Evolutionary conservation across 2,113 vertebrate genomes (phyloP).

Genomic region (Calcarius ornatus): DNA sequence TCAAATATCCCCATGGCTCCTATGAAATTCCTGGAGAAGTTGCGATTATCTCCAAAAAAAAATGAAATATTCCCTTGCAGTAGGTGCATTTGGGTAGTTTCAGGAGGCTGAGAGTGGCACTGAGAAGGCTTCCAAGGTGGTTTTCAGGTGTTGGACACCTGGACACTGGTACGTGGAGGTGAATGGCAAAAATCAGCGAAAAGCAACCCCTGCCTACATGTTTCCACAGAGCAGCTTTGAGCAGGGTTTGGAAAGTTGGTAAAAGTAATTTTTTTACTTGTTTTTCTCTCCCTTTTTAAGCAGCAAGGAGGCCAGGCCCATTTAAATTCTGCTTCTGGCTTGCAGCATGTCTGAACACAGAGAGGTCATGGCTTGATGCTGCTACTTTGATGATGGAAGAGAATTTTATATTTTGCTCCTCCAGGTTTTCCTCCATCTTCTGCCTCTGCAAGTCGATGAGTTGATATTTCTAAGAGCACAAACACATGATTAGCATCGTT

Average conservation of each 20-base stretch:
- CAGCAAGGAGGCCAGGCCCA: background rate
- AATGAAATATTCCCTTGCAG: background rate
- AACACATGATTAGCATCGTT: background rate
- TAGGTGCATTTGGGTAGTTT: background rate
- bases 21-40: background rate
- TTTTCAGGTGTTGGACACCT: background rate
- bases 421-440: background rate
- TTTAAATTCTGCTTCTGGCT: constrained; percentile 20
- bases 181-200: background rate
- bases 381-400: background rate
- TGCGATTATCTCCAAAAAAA: background rate
- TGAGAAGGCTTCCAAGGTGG: background rate
- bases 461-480: background rate
- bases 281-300: background rate
- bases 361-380: background rate
- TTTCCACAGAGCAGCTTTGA: background rate
- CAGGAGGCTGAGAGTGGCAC: background rate
- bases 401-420: background rate
- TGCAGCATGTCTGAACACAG: background rate
- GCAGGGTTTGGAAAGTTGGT: background rate
- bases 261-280: background rate
- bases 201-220: background rate
- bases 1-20: background rate
- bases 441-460: background rate
- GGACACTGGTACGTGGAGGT: fast-evolving